phyloP scores from a whole-genome alignment of 2,797 vertebrate species.

The Pterois miles region DNA sequence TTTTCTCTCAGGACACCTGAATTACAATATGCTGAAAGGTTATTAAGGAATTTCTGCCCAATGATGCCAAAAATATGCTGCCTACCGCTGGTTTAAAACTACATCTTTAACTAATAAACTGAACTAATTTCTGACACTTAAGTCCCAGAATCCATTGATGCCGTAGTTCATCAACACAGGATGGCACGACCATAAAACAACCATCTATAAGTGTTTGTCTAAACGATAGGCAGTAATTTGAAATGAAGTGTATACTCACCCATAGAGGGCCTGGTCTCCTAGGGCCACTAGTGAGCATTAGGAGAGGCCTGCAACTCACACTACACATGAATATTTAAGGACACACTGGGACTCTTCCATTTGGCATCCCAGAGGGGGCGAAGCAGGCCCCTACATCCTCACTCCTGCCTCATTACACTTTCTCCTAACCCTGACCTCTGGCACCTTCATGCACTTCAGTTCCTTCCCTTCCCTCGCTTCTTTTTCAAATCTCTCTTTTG shows the following conservation, averaged over 20 bases:
- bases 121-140: neutral
- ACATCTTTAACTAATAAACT: neutral
- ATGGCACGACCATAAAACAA: conserved; percentile 52
- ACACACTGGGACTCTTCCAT: conserved; percentile 79
- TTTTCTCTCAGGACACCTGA: no score
- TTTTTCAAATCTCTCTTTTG: neutral
- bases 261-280: conserved; percentile 63
- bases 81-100: neutral
- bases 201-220: conserved; percentile 58
- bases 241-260: conserved; percentile 76
- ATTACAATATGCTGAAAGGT: no score
- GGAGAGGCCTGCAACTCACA: conserved; percentile 64
- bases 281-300: conserved; percentile 80
- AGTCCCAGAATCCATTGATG: neutral
- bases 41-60: no score
- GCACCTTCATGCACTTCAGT: conserved; percentile 36
- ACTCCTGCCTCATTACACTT: conserved; percentile 17
- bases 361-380: conserved; percentile 68
- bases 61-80: no score
- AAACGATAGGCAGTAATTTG: conserved; percentile 77
- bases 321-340: conserved; percentile 84
- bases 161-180: conserved; percentile 7
- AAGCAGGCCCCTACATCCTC: conserved; percentile 35
- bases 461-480: neutral
- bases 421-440: conserved; percentile 52